Percentiles rank a stretch among this genome's conserved stretches.
Evolutionary conservation across 2,797 vertebrate species (phyloP).

Genomic region (Cryptoblepharus egeriae): DNA sequence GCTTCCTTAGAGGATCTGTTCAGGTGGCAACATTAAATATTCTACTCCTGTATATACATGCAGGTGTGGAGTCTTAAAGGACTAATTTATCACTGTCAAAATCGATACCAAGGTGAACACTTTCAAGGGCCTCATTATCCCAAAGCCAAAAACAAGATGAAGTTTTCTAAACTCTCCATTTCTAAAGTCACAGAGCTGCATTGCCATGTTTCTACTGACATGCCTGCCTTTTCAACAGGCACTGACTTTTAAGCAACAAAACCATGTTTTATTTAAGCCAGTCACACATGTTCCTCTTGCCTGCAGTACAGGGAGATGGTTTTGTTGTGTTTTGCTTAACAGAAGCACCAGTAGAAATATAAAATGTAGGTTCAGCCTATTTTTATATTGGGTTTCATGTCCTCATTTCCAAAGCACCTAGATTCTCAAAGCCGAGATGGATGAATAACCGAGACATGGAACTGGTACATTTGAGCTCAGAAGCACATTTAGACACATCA

Average conservation of each 20-base stretch:
- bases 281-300: conserved; percentile 47
- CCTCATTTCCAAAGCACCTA: conserved; percentile 62
- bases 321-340: conserved; percentile 50
- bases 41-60: background rate
- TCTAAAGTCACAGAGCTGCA: rapidly evolving
- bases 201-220: rapidly evolving
- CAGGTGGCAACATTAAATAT: too few relatives aligned
- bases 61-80: background rate
- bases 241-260: background rate
- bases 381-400: conserved; percentile 57
- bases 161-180: background rate
- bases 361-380: conserved; percentile 59
- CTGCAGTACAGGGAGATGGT: conserved; percentile 50
- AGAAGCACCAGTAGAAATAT: background rate
- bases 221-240: background rate
- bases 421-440: conserved; percentile 31
- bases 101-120: background rate
- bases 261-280: conserved; percentile 22
- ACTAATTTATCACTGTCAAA: background rate
- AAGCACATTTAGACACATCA: background rate
- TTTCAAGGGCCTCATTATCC: background rate
- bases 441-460: background rate
- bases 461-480: conserved; percentile 32
- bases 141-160: rapidly evolving
- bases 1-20: background rate